Base-by-base conservation (phyloP, 2,888 invertebrate genomes). In the Mycalesis mineus region DNA sequence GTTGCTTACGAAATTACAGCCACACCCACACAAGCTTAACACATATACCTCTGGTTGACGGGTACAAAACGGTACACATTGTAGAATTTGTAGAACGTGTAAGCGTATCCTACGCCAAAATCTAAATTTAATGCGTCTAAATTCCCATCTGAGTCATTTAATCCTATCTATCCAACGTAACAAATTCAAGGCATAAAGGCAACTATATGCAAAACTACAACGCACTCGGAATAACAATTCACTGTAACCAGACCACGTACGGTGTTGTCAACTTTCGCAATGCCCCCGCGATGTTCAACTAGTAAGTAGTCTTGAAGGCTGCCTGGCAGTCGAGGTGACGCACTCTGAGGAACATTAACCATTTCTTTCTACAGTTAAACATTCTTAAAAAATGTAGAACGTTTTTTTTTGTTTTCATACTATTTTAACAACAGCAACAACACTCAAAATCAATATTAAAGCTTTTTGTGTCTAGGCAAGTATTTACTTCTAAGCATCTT, bases 221-320 rank as follows among this genome's bases (percentile, higher is more conserved):
- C 73, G 70, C 70, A 74, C 80, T 73, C 75, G 79, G 78, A 80
- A 78, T 75, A 72, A 73, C 74, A 69, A 74, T 78, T 73, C 70
- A 86, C 73, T 69, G 76, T 76, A 88, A 73, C 74, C 86, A 66
- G 63, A 74, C 80, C 88, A 88, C 88, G 88, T 88, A 80, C 78
- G 65, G 65, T 70, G 78, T 76, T 82, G 87, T 87, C 84, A 83
- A 87, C 88, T 89, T 89, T 89, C 88, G 88, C 84, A 89, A 89
- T 78, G 76, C 74, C 84, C 85, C 84, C 82, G 79, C 78, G 77
- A 75, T 78, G 74, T 78, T 80, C 80, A 74, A 79, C 80, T 80
- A 73, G 78, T 82, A 77, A 83, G 78, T 78, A 76, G 75, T 75
- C 80, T 75, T 69, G 85, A 88, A 88, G 88, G 87, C 82, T 86